phyloP scores from a whole-genome alignment of 1,140 invertebrate species.

The Charaxes varanes region DNA sequence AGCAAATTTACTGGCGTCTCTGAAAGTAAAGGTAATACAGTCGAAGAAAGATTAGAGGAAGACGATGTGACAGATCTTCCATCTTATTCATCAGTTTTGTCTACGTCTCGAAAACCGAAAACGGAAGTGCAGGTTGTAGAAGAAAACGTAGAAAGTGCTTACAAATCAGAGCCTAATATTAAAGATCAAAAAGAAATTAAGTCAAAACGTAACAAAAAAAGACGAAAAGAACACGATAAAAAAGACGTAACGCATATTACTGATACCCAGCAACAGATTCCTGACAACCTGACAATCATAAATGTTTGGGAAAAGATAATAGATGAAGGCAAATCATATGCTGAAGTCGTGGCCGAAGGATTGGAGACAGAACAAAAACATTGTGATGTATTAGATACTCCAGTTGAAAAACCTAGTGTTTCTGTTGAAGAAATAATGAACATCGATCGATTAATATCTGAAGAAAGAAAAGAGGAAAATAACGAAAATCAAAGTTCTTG shows the following conservation, averaged over 20 bases:
- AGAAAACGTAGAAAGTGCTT: constrained; percentile 4
- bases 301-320: constrained; percentile 66
- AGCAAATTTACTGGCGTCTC: background rate
- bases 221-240: constrained; percentile 47
- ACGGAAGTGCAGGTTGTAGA: constrained; percentile 6
- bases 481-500: constrained; percentile 32
- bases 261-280: background rate
- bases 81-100: constrained; percentile 32
- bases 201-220: constrained; percentile 47
- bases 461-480: constrained; percentile 13
- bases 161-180: constrained; percentile 21
- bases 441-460: background rate
- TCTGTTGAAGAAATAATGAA: constrained; percentile 6
- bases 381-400: constrained; percentile 4
- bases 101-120: constrained; percentile 25
- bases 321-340: constrained; percentile 76
- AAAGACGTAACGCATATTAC: constrained; percentile 14
- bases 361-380: constrained; percentile 22
- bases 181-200: constrained; percentile 43
- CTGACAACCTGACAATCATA: constrained; percentile 16
- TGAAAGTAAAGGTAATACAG: background rate
- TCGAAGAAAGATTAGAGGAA: background rate
- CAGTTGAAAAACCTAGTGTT: constrained; percentile 8
- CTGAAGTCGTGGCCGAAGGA: constrained; percentile 74
- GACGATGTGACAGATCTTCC: constrained; percentile 16